Evolutionary conservation across 2,888 invertebrate genomes (phyloP).

Genomic region (Synergus umbraculus): DNA sequence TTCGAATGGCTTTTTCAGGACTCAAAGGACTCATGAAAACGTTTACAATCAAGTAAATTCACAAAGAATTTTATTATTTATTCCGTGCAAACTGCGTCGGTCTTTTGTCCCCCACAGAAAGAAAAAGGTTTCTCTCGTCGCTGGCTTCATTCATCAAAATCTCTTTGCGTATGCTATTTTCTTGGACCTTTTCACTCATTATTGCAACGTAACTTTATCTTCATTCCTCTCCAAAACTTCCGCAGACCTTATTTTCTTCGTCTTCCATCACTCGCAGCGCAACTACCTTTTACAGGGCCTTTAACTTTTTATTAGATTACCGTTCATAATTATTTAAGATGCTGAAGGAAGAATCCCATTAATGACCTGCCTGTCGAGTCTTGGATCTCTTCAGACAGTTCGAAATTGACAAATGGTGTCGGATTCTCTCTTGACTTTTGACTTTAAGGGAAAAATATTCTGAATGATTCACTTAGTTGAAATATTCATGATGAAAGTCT

Average conservation of each 20-base stretch:
- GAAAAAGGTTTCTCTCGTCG: not conserved
- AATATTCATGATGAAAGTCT: not conserved
- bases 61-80: constrained; percentile 39
- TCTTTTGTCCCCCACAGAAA: not conserved
- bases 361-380: not conserved
- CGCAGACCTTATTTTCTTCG: not conserved
- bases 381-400: not conserved
- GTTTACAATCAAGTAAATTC: constrained; percentile 66
- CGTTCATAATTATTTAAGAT: constrained; percentile 62
- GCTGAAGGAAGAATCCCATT: constrained; percentile 30
- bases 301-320: constrained; percentile 58
- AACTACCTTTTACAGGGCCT: constrained; percentile 44
- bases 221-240: not conserved
- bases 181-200: not conserved
- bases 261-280: constrained; percentile 34
- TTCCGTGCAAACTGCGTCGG: not conserved
- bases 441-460: not conserved
- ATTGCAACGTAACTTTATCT: not conserved
- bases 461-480: not conserved
- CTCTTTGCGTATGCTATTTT: not conserved
- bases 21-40: constrained; percentile 54
- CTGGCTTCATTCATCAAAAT: not conserved
- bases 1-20: not conserved
- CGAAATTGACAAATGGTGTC: not conserved
- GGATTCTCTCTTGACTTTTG: not conserved